A percentile compares a stretch with the other conserved stretches of the same genome.
These are phyloP conservation scores for Heterocephalus glaber DNA, from an alignment of 2,113 vertebrate genomes.

Conservation along the genomic window DNA sequence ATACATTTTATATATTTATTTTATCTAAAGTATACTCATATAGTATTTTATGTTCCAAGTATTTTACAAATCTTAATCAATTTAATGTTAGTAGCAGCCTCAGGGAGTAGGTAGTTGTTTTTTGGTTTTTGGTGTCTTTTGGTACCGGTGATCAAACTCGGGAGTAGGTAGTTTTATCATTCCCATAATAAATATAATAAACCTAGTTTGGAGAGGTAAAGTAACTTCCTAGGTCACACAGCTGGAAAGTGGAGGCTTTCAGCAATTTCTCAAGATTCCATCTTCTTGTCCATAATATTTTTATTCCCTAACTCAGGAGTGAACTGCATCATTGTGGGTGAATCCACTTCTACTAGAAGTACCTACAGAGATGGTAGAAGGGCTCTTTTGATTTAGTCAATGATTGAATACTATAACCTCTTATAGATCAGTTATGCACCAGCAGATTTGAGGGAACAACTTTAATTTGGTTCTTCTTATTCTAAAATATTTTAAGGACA, in stretches of 20 bases:
- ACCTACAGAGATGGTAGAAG: neutral
- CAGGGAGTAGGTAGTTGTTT: neutral
- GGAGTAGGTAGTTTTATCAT: neutral
- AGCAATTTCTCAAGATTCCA: neutral
- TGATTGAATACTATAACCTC: neutral
- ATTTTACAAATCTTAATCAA: neutral
- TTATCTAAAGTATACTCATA: neutral
- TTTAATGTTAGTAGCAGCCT: neutral
- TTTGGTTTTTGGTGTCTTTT: too few species aligned
- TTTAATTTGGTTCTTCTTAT: slow-evolving; percentile 39
- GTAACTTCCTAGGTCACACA: neutral
- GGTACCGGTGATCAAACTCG: too few species aligned
- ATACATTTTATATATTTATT: neutral
- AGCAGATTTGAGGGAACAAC: neutral
- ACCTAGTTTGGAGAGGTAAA: neutral
- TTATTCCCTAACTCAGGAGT: neutral
- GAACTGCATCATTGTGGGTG: neutral
- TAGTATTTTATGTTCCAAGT: neutral
- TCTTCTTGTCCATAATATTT: neutral
- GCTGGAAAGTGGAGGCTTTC: neutral
- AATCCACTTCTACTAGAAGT: neutral
- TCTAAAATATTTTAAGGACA: slow-evolving; percentile 28
- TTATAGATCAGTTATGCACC: neutral
- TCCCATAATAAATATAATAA: neutral
- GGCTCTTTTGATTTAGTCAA: neutral